Evolutionary conservation across 2,797 vertebrate species (phyloP).

Genomic region (Mormyrops attenuatus): DNA sequence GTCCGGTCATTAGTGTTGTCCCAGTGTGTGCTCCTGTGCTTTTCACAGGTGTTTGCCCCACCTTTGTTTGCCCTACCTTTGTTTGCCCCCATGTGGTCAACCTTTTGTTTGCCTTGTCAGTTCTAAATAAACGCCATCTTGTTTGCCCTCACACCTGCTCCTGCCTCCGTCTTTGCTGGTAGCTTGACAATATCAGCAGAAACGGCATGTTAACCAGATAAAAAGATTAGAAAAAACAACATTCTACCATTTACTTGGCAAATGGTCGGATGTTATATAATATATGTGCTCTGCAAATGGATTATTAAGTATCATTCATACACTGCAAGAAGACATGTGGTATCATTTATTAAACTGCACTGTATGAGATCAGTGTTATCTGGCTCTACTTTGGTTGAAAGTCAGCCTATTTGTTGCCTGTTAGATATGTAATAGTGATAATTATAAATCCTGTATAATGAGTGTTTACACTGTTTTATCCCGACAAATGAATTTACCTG

Average conservation of each 20-base stretch:
- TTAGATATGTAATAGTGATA: neutral
- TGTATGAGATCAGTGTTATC: neutral
- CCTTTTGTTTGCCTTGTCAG: neutral
- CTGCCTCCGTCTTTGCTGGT: neutral
- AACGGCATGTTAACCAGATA: neutral
- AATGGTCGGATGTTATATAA: neutral
- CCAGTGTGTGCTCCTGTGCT: too few species aligned
- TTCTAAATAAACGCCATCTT: neutral
- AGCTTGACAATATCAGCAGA: neutral
- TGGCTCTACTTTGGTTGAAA: neutral
- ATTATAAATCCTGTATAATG: neutral
- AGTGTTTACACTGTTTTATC: neutral
- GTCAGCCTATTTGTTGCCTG: neutral
- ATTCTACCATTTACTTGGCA: neutral
- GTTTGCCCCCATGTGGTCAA: too few species aligned
- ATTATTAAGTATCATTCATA: neutral
- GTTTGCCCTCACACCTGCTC: neutral
- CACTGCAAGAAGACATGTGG: neutral
- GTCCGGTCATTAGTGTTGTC: neutral
- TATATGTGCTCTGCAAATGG: neutral
- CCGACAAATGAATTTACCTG: neutral
- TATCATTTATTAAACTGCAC: neutral
- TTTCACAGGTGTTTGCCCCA: too few species aligned
- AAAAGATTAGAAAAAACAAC: neutral
- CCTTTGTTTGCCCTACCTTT: too few species aligned